Percentiles rank a stretch among this genome's conserved stretches.
phyloP scores from a whole-genome alignment of 2,797 vertebrate species.

The Cygnus olor region DNA sequence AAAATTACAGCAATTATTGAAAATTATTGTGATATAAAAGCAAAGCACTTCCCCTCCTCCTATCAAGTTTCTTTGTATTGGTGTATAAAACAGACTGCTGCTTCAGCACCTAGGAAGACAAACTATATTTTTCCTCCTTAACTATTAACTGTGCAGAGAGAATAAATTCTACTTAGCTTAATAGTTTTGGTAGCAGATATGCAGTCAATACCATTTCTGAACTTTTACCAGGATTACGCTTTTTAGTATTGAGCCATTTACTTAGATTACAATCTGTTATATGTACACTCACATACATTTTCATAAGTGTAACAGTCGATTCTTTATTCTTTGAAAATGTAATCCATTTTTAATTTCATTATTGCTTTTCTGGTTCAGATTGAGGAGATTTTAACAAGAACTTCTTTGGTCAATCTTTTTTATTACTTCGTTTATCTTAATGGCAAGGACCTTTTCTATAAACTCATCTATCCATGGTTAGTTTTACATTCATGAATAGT shows the following conservation, averaged over 20 bases:
- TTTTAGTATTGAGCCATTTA: not conserved
- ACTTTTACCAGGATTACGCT: not conserved
- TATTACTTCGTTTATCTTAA: not conserved
- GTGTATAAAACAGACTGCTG: constrained; percentile 39
- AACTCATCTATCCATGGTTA: not conserved
- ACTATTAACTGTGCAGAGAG: not conserved
- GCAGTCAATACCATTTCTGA: not conserved
- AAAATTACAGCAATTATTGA: constrained; percentile 73
- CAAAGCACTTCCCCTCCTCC: constrained; percentile 26
- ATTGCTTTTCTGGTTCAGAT: not conserved
- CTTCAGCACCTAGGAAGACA: constrained; percentile 33
- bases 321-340: not conserved
- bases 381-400: constrained; percentile 20
- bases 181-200: not conserved
- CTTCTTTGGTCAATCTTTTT: not conserved
- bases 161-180: not conserved
- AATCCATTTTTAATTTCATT: not conserved
- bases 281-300: not conserved
- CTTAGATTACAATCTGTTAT: not conserved
- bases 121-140: constrained; percentile 8
- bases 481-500: not conserved
- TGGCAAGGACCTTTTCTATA: not conserved
- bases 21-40: constrained; percentile 72
- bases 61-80: constrained; percentile 58
- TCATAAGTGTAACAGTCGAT: not conserved